Evolutionary conservation across 1,140 invertebrate genomes (phyloP), one percentile per base, ranked within the genome.

Genomic region (Zaprionus lachaisei): DNA sequence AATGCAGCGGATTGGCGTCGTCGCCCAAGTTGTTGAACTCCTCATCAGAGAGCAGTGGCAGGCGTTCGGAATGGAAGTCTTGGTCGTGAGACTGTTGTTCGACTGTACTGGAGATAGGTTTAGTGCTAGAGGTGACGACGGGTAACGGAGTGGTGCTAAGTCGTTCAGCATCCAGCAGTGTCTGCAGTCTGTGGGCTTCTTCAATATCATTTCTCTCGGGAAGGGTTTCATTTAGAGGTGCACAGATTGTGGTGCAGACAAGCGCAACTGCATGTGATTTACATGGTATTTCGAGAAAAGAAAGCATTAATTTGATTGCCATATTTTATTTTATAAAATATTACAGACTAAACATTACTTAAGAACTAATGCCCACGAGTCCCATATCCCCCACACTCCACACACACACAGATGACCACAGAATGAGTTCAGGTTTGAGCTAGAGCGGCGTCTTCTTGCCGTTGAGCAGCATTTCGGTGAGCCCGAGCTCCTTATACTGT

Each of bases 261-360:
- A 81, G 63, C 41, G 74, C 56, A 49, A 56, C 83, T 89, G 57
- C 22, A 72, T 67, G 28, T n/a, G 22, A 24, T 7, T 5, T 37
- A 49, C 9, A 24, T 2, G 26, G 22, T 49, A 6, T 73, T n/a
- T 66, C 49, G 9, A 20, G 9, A 9, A 7, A 41, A 15, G 2
- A 12, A 63, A 24, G 28, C 15, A 47, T 28, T 11, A 5, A 17
- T 9, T 47, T 47, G n/a, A 9, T 20, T 81, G 85, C 61, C 64
- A 85, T 77, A 89, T 90, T 90, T 90, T 90, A 90, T 90, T 90
- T 72, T 64, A 90, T 90, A 80, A 81, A 90, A 82, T 69, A 80
- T 90, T 85, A 85, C 73, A 82, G 20, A 44, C 69, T 80, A 81
- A 79, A 22, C 5, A 34, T 73, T 58, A 58, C 64, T 84, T 89